A percentile compares a stretch with the other conserved stretches of the same genome.
These are phyloP conservation scores for Ceratotherium simum DNA, from an alignment of 2,113 vertebrate genomes.

Conservation along the genomic window DNA sequence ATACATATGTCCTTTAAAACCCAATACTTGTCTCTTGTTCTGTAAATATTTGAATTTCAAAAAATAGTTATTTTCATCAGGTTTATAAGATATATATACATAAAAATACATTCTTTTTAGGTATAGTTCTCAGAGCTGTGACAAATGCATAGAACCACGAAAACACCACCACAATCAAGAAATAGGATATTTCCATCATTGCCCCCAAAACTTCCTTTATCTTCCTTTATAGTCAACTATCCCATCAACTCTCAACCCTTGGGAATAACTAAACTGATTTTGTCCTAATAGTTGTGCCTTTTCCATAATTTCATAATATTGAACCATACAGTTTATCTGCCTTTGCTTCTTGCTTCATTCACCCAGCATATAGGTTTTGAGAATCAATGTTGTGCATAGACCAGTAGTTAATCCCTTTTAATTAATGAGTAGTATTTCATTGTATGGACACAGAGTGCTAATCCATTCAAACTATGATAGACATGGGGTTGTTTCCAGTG, in stretches of 20 bases:
- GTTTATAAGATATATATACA: background rate
- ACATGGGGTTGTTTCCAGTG: background rate
- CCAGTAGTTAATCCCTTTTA: background rate
- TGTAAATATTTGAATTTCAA: conserved; percentile 22
- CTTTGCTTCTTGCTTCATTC: background rate
- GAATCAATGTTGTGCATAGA: background rate
- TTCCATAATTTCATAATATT: background rate
- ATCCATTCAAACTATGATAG: background rate
- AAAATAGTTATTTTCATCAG: background rate
- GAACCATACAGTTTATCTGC: background rate
- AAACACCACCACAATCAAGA: background rate
- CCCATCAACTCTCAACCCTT: rapidly evolving
- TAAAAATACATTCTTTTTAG: background rate
- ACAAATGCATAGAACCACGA: background rate
- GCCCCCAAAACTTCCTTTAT: rapidly evolving
- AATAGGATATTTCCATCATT: background rate
- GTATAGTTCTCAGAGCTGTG: background rate
- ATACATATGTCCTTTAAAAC: background rate
- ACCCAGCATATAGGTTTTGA: background rate
- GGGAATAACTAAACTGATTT: background rate
- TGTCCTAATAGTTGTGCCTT: background rate
- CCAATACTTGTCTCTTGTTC: background rate
- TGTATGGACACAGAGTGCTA: background rate
- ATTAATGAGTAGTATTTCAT: background rate
- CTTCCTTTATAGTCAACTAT: no score